A percentile compares a stretch with the other conserved stretches of the same genome.
Conservation (phyloP, 2,113 vertebrate genomes). For the Nothobranchius kuhntae region DNA sequence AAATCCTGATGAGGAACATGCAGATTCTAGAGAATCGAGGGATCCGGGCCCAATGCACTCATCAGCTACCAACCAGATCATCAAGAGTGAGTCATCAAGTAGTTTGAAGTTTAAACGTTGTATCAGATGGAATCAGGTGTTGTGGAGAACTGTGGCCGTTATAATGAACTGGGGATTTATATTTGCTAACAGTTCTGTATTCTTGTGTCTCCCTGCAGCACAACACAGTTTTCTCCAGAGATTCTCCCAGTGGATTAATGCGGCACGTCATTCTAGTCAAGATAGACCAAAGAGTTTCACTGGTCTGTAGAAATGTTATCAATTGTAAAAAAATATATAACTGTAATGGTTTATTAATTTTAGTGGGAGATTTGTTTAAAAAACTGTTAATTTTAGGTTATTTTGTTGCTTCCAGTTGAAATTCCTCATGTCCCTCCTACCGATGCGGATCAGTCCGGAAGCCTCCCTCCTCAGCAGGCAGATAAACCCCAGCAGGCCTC, state of each 20-base stretch:
- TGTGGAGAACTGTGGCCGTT: too few species aligned
- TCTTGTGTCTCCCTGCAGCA: conserved; percentile 11
- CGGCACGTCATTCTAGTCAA: not conserved
- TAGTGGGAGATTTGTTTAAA: not conserved
- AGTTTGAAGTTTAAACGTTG: too few species aligned
- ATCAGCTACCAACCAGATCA: not conserved
- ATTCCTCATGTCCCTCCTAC: not conserved
- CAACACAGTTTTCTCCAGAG: not conserved
- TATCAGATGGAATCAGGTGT: too few species aligned
- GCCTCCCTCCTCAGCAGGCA: accelerated
- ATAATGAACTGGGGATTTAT: too few species aligned
- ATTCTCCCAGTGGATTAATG: conserved; percentile 1
- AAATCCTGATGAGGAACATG: not conserved
- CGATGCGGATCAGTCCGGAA: not conserved
- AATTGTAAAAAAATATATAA: too few species aligned
- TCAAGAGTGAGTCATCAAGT: not conserved
- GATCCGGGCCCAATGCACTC: not conserved
- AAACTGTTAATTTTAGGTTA: not conserved
- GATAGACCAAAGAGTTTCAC: not conserved
- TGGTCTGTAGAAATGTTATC: not conserved
- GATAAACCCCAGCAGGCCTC: not conserved
- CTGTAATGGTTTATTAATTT: not conserved
- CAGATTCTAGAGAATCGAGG: not conserved
- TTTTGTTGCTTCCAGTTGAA: conserved; percentile 8
- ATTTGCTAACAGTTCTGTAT: too few species aligned